A percentile compares a stretch with the other conserved stretches of the same genome.
Evolutionary conservation across 2,113 vertebrate species (phyloP).

Genomic region (Dipodomys stephensi): DNA sequence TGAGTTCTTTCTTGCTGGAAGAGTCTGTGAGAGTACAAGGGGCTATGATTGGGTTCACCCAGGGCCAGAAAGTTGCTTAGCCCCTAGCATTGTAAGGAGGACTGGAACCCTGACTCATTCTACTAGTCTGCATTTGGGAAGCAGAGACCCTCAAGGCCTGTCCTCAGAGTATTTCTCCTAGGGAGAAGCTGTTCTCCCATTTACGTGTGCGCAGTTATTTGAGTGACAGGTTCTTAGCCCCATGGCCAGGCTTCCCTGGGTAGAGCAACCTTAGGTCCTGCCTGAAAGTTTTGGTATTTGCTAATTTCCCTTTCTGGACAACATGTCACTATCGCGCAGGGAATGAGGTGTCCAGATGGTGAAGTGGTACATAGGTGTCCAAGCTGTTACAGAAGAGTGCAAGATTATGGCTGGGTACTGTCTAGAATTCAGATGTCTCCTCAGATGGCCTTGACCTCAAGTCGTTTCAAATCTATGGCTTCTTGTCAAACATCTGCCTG

Average conservation of each 20-base stretch:
- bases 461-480: slow-evolving; percentile 25
- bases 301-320: not conserved
- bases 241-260: not conserved
- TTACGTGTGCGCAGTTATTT: not conserved
- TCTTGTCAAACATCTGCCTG: slow-evolving; percentile 25
- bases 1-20: not conserved
- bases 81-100: not conserved
- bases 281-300: slow-evolving; percentile 3
- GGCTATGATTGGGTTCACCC: not conserved
- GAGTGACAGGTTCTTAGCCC: not conserved
- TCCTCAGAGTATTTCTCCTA: not conserved
- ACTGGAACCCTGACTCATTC: not conserved
- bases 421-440: slow-evolving; percentile 35
- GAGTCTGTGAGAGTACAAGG: not conserved
- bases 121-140: not conserved
- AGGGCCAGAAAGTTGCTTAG: not conserved
- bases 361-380: slow-evolving; percentile 15
- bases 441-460: not conserved
- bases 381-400: not conserved
- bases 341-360: slow-evolving; percentile 30
- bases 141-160: not conserved
- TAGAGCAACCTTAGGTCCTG: not conserved
- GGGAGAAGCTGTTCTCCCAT: not conserved
- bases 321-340: slow-evolving; percentile 18
- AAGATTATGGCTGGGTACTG: not conserved